These are phyloP conservation scores for Argyresthia goedartella DNA, from an alignment of 2,888 invertebrate species.

Conservation along the genomic window DNA sequence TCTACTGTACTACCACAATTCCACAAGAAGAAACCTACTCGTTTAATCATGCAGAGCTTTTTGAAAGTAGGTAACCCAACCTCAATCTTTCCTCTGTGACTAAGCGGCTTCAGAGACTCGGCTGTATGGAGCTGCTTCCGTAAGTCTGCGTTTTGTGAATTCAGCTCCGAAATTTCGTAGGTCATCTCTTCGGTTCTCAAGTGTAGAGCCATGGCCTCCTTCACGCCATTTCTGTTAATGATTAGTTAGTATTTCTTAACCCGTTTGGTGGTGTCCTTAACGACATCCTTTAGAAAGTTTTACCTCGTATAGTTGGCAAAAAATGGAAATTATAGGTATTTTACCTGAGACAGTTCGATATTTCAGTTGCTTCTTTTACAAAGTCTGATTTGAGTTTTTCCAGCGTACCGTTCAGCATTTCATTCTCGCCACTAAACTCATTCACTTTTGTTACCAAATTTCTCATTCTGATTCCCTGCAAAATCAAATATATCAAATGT, in stretches of 20 bases:
- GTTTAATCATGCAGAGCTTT: not conserved
- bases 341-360: slow-evolving; percentile 40
- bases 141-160: slow-evolving; percentile 39
- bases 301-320: too few species aligned
- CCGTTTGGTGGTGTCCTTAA: not conserved
- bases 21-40: too few species aligned
- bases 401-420: slow-evolving; percentile 35
- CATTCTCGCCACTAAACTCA: slow-evolving; percentile 46
- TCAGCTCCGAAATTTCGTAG: slow-evolving; percentile 34
- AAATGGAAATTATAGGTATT: too few species aligned
- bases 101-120: slow-evolving; percentile 30
- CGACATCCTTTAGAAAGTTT: not conserved
- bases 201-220: slow-evolving; percentile 37
- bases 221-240: slow-evolving; percentile 34
- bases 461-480: not conserved
- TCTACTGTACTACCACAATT: too few species aligned
- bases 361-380: slow-evolving; percentile 30
- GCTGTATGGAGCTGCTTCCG: slow-evolving; percentile 35
- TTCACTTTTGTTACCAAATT: not conserved
- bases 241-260: slow-evolving; percentile 5
- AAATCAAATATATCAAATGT: not conserved
- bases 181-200: slow-evolving; percentile 37
- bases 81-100: slow-evolving; percentile 32
- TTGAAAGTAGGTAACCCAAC: slow-evolving; percentile 17
- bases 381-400: slow-evolving; percentile 39